These are phyloP conservation scores for Hiodon alosoides DNA, from an alignment of 2,113 vertebrate species.

Conservation along the genomic window DNA sequence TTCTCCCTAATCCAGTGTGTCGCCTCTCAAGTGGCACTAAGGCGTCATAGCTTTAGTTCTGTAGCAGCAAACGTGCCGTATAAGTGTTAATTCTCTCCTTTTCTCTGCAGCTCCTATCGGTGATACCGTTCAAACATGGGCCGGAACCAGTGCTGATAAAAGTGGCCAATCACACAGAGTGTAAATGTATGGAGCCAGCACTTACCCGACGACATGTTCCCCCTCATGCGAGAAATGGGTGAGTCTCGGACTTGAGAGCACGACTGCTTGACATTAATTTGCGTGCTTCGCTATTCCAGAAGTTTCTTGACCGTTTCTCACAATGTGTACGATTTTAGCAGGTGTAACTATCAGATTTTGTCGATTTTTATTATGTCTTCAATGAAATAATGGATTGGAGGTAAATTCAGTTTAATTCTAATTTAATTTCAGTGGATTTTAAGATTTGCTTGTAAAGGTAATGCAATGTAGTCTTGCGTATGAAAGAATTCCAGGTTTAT, in stretches of 20 bases:
- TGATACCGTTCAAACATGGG: constrained; percentile 80
- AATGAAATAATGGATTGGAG: background rate
- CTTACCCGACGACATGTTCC: constrained; percentile 62
- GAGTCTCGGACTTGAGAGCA: constrained; percentile 29
- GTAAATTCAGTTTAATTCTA: background rate
- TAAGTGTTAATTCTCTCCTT: background rate
- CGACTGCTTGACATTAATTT: background rate
- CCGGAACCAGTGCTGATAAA: constrained; percentile 84
- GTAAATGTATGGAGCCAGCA: constrained; percentile 74
- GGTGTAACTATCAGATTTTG: no score
- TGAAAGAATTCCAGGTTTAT: background rate
- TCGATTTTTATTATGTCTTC: no score
- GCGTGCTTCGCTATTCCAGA: background rate
- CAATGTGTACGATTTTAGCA: no score
- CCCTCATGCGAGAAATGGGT: constrained; percentile 52
- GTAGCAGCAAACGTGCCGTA: constrained; percentile 19
- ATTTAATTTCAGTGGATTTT: background rate
- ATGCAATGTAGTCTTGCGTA: background rate
- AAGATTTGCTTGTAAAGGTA: background rate
- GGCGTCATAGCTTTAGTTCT: no score
- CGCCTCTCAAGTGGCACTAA: no score
- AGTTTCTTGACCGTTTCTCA: no score
- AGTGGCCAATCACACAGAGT: constrained; percentile 89
- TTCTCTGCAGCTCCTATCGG: constrained; percentile 75
- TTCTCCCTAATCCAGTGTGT: no score